These are phyloP conservation scores for Marasmarcha lunaedactyla DNA, from an alignment of 2,888 invertebrate species.

Conservation along the genomic window DNA sequence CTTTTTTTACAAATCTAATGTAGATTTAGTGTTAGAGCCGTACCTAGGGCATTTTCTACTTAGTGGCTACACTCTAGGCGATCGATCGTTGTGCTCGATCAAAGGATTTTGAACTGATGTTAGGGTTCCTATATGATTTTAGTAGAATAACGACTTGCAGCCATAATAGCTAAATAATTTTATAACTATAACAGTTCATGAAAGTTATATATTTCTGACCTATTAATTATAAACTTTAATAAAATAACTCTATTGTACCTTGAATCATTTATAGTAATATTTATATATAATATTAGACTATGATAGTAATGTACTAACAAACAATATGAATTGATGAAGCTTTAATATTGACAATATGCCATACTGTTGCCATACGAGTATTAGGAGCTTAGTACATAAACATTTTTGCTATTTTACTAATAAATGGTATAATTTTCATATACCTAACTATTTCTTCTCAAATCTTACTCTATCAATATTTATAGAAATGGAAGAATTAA, in stretches of 20 bases:
- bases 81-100: background rate
- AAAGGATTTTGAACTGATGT: conserved; percentile 58
- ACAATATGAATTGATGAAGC: conserved; percentile 21
- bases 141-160: conserved; percentile 24
- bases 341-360: conserved; percentile 53
- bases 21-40: background rate
- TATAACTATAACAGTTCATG: too few relatives aligned
- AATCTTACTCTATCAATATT: too few relatives aligned
- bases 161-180: conserved; percentile 17
- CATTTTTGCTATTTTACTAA: conserved; percentile 10
- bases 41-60: background rate
- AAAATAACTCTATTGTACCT: too few relatives aligned
- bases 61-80: background rate
- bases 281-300: background rate
- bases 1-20: background rate
- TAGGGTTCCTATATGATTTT: conserved; percentile 61
- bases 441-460: too few relatives aligned
- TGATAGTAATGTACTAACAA: conserved; percentile 27
- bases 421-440: background rate
- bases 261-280: background rate
- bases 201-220: too few relatives aligned
- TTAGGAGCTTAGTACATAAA: conserved; percentile 29
- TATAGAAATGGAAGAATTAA: too few relatives aligned
- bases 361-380: conserved; percentile 36
- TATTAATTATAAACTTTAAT: background rate